Evolutionary conservation across 92 coral and sea anemone species (phyloP).

Genomic region (Umimayanthus chanpuru): DNA sequence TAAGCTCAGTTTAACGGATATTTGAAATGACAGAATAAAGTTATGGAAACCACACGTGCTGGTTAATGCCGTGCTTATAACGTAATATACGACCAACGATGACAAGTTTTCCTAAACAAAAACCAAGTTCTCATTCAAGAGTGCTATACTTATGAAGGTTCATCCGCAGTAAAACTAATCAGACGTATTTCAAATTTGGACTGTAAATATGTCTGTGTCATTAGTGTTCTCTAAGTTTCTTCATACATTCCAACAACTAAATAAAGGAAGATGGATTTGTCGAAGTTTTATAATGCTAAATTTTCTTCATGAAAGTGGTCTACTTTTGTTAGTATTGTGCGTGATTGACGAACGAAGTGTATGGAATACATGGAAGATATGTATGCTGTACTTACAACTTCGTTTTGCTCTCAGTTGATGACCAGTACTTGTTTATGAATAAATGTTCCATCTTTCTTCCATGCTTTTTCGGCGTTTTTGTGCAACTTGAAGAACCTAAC

Average conservation of each 20-base stretch:
- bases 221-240: background rate
- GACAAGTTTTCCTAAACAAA: background rate
- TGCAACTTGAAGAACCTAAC: background rate
- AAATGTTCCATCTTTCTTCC: background rate
- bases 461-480: background rate
- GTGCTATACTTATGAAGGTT: background rate
- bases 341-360: background rate
- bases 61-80: background rate
- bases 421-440: background rate
- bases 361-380: too few species aligned
- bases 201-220: background rate
- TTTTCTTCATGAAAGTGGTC: background rate
- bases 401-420: background rate
- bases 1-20: background rate
- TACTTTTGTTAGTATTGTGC: background rate
- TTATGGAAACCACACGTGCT: background rate
- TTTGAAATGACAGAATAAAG: background rate
- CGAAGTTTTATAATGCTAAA: background rate
- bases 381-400: background rate
- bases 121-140: background rate
- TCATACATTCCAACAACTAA: background rate
- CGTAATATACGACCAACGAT: background rate
- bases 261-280: background rate
- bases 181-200: background rate
- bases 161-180: too few species aligned